A percentile compares a stretch with the other conserved stretches of the same genome.
Evolutionary conservation across 2,888 invertebrate genomes (phyloP).

Genomic region (Xylophagus ater): DNA sequence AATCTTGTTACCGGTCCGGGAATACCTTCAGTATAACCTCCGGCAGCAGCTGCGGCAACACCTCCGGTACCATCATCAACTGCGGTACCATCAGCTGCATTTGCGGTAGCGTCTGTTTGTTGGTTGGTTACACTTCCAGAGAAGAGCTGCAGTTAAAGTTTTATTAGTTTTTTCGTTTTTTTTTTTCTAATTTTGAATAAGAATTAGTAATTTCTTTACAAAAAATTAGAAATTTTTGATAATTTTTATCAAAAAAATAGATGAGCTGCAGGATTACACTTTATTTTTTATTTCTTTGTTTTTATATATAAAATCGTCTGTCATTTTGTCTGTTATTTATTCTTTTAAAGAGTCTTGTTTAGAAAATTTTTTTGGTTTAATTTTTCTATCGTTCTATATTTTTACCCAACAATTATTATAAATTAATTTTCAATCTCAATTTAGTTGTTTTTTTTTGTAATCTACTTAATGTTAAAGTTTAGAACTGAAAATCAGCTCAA

Average conservation of each 20-base stretch:
- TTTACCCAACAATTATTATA: too few relatives aligned
- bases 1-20: slow-evolving; percentile 79
- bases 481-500: background rate
- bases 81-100: slow-evolving; percentile 37
- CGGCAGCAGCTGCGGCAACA: slow-evolving; percentile 45
- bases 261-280: slow-evolving; percentile 17
- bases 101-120: slow-evolving; percentile 47
- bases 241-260: too few relatives aligned
- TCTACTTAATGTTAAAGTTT: too few relatives aligned
- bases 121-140: slow-evolving; percentile 63
- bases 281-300: slow-evolving; percentile 6
- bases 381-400: too few relatives aligned
- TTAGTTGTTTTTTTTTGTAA: too few relatives aligned
- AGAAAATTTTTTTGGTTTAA: too few relatives aligned
- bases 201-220: too few relatives aligned
- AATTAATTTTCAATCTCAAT: too few relatives aligned
- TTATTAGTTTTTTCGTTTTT: too few relatives aligned
- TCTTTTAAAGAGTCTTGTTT: too few relatives aligned
- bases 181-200: too few relatives aligned
- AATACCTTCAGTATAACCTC: slow-evolving; percentile 67
- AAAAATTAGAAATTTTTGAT: too few relatives aligned
- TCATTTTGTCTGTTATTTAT: slow-evolving; percentile 19
- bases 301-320: slow-evolving; percentile 19
- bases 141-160: slow-evolving; percentile 51
- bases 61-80: slow-evolving; percentile 42